Evolutionary conservation across 1,140 invertebrate species (phyloP).

Genomic region (Pogonomyrmex barbatus): DNA sequence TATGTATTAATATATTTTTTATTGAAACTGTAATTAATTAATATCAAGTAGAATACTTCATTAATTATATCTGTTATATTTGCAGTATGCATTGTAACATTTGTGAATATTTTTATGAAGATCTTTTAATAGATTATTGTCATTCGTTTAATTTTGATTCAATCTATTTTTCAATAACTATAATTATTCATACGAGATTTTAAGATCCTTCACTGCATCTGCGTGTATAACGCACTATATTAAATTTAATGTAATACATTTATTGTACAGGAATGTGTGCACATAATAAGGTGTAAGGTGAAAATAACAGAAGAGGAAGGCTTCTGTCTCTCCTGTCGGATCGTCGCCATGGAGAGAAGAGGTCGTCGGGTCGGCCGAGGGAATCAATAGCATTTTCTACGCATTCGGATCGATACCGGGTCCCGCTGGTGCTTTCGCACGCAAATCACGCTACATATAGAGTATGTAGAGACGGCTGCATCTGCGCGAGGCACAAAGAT

Average conservation of each 20-base stretch:
- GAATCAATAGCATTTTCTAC: constrained; percentile 82
- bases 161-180: background rate
- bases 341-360: constrained; percentile 65
- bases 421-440: constrained; percentile 69
- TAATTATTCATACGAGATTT: background rate
- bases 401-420: constrained; percentile 78
- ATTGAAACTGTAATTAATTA: background rate
- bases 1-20: background rate
- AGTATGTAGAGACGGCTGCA: constrained; percentile 5
- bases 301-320: constrained; percentile 18
- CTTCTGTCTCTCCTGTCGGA: constrained; percentile 59
- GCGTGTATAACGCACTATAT: background rate
- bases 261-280: background rate
- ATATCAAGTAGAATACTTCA: background rate
- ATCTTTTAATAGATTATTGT: background rate
- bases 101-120: background rate
- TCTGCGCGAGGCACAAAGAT: background rate
- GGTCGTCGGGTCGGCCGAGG: constrained; percentile 71
- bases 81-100: background rate
- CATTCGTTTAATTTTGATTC: background rate
- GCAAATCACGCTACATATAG: constrained; percentile 71
- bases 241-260: background rate
- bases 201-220: background rate
- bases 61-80: background rate
- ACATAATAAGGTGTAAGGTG: background rate